A percentile compares a stretch with the other conserved stretches of the same genome.
Evolutionary conservation across 2,113 vertebrate species (phyloP).

Genomic region (Actenoides hombroni): DNA sequence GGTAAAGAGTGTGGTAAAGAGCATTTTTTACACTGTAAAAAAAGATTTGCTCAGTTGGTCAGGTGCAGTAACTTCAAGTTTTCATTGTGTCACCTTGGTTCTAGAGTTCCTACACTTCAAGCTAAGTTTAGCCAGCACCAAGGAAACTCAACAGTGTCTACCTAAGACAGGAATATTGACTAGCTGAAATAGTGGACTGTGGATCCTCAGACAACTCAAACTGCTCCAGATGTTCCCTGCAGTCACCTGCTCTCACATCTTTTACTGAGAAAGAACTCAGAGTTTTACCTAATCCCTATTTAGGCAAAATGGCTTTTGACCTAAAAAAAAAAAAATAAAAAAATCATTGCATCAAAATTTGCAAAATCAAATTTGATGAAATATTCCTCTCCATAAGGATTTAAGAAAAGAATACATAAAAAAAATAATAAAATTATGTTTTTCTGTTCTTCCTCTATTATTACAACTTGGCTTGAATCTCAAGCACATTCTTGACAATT

Average conservation of each 20-base stretch:
- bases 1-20: neutral
- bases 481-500: neutral
- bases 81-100: neutral
- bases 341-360: neutral
- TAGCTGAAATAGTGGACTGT: neutral
- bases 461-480: neutral
- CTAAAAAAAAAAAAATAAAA: neutral
- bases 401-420: neutral
- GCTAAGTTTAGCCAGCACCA: neutral
- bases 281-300: neutral
- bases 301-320: neutral
- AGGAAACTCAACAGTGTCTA: neutral
- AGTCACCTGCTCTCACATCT: neutral
- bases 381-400: neutral
- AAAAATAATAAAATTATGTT: neutral
- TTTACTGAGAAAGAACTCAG: neutral
- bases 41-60: neutral
- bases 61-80: neutral
- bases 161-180: neutral
- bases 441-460: neutral
- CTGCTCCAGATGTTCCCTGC: neutral
- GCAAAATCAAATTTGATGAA: neutral
- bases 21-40: neutral
- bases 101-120: neutral
- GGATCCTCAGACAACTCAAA: neutral